These are phyloP conservation scores for Atherinosoma microstoma DNA, from an alignment of 2,797 vertebrate species.

Conservation along the genomic window DNA sequence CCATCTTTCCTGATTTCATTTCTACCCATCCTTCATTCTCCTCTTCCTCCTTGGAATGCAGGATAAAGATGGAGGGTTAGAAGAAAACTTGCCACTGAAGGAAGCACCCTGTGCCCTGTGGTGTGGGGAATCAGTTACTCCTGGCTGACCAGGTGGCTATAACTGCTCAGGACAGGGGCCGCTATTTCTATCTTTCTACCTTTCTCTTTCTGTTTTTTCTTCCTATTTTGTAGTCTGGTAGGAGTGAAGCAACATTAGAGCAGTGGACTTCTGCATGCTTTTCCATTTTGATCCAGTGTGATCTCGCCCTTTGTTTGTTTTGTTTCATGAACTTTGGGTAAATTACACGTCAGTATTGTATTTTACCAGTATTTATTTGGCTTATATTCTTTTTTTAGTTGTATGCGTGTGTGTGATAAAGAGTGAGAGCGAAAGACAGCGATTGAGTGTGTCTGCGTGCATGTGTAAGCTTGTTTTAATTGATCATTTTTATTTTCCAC, in stretches of 20 bases:
- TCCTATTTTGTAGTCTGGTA: constrained; percentile 76
- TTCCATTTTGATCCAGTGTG: constrained; percentile 76
- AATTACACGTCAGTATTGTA: constrained; percentile 71
- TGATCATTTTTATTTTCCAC: constrained; percentile 59
- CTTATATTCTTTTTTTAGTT: constrained; percentile 64
- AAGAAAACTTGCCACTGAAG: constrained; percentile 76
- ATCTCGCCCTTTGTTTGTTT: constrained; percentile 71
- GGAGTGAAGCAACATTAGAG: constrained; percentile 84
- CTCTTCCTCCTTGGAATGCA: constrained; percentile 63
- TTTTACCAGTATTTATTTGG: constrained; percentile 73
- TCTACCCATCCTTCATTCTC: constrained; percentile 28
- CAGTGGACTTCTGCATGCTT: constrained; percentile 84
- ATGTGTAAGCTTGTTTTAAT: constrained; percentile 67
- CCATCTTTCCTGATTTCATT: constrained; percentile 42
- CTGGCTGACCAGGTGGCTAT: constrained; percentile 70
- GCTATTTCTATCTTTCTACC: constrained; percentile 51
- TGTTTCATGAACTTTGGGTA: constrained; percentile 72
- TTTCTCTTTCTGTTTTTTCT: constrained; percentile 49
- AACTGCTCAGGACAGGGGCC: constrained; percentile 80
- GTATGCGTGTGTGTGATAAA: constrained; percentile 34
- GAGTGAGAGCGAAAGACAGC: constrained; percentile 22
- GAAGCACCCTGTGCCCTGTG: constrained; percentile 63
- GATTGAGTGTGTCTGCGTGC: constrained; percentile 55
- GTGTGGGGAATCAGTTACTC: constrained; percentile 59
- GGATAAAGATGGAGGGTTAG: constrained; percentile 75